Base-by-base conservation (phyloP, 2,888 invertebrate genomes). In the Blastobasis lacticolella region DNA sequence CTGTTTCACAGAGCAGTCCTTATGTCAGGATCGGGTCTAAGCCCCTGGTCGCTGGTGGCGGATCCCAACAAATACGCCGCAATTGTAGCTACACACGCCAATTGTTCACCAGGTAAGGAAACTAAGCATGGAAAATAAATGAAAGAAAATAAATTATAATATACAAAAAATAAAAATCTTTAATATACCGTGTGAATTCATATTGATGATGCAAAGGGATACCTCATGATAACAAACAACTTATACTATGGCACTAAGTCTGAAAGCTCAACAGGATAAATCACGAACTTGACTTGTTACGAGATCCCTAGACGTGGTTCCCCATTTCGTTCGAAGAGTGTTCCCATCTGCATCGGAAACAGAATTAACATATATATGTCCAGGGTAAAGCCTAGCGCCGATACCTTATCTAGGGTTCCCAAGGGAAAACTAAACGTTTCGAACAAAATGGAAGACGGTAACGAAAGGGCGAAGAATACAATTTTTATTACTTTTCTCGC, bases 21-120 rank as follows among this genome's bases (percentile, higher is more conserved):
- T 57, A 96, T 96, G 95, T 96, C 96, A 46, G 97, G 97, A 8
- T 96, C 96, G 5, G 96, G 96, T 0, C 88, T 97, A 52, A 95
- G 95, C 55, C 95, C 96, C 0, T 95, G 96, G 95, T 95, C 96
- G 2, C 82, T 96, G 59, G 94, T 95, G 46, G 93, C 93, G 54
- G 93, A 94, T 69, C 94, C 95, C 6, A 92, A 93, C 62, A 92
- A 93, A 75, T 95, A 95, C 71, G 95, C 96, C 10, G 92, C 94
- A 52, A 92, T 95, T 74, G 95, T 96, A 55, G 95, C 95, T 43
- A 92, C 92, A 64, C 94, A 95, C 75, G 94, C 95, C 42, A 95
- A 95, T 80, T 96, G 96, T 78, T 94, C 95, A 41, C 92, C 94
- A 74, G 90, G 90, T 89, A 64, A 69, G 50, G 53, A 46, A 37